Evolutionary conservation across 2,113 vertebrate genomes (phyloP).

Genomic region (Geococcyx californianus): DNA sequence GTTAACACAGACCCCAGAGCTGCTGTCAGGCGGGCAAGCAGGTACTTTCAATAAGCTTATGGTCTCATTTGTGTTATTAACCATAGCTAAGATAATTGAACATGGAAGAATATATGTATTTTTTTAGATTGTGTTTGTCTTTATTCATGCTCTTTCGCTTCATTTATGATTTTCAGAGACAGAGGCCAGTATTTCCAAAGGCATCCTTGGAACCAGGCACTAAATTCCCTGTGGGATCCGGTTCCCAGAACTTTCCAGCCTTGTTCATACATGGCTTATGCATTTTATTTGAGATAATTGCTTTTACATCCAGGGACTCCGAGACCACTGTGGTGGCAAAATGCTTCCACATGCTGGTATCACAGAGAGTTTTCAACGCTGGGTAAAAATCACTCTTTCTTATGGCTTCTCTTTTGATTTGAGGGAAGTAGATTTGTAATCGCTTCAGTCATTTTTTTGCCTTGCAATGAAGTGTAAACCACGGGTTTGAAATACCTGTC

Average conservation of each 20-base stretch:
- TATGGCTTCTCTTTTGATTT: not conserved
- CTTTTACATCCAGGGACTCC: not conserved
- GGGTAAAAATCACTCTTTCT: not conserved
- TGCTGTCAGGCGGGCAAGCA: not conserved
- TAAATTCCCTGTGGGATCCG: not conserved
- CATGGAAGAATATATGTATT: not conserved
- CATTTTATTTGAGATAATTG: not conserved
- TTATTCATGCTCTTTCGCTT: not conserved
- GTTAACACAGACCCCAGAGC: not conserved
- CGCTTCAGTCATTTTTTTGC: not conserved
- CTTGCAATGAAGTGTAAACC: not conserved
- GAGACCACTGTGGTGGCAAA: not conserved
- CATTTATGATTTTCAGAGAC: not conserved
- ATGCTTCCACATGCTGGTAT: not conserved
- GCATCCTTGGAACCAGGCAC: not conserved
- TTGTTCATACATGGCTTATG: not conserved
- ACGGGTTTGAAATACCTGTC: not conserved
- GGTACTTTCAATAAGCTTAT: not conserved
- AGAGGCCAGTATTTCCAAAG: not conserved
- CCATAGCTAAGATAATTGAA: not conserved
- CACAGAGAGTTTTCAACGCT: not conserved
- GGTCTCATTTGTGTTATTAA: not conserved
- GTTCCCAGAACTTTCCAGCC: not conserved
- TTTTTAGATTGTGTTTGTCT: not conserved
- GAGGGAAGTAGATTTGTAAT: not conserved